These are phyloP conservation scores for Euproctis similis DNA, from an alignment of 2,888 invertebrate species.

Conservation along the genomic window DNA sequence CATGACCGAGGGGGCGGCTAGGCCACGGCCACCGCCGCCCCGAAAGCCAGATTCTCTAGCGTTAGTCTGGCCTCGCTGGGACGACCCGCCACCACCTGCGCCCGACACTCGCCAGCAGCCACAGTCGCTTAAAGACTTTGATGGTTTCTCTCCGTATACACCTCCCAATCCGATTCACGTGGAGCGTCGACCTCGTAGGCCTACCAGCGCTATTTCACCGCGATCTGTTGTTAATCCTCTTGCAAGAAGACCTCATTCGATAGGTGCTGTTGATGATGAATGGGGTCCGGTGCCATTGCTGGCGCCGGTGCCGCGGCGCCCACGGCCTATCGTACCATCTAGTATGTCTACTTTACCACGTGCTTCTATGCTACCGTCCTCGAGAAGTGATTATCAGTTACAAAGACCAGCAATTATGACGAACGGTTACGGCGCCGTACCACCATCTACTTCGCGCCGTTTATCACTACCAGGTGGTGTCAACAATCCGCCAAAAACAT, in stretches of 20 bases:
- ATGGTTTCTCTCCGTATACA: conserved; percentile 73
- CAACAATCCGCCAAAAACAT: conserved; percentile 72
- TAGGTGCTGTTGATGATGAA: conserved; percentile 69
- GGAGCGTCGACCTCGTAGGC: conserved; percentile 55
- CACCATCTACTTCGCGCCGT: conserved; percentile 67
- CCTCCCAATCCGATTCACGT: conserved; percentile 62
- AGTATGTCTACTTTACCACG: conserved; percentile 57
- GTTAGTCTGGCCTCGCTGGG: conserved; percentile 59
- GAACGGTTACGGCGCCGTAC: conserved; percentile 67
- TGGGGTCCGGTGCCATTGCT: conserved; percentile 67
- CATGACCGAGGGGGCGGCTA: conserved; percentile 68
- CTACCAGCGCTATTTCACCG: conserved; percentile 72
- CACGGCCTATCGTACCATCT: conserved; percentile 66
- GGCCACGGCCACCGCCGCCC: conserved; percentile 71
- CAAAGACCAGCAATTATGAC: conserved; percentile 72
- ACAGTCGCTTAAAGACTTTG: conserved; percentile 46
- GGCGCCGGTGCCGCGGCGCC: conserved; percentile 73
- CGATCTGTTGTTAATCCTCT: conserved; percentile 44
- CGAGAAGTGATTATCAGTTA: conserved; percentile 78
- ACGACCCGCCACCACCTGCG: conserved; percentile 70
- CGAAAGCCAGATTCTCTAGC: conserved; percentile 64
- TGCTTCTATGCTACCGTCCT: conserved; percentile 74
- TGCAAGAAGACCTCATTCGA: conserved; percentile 77
- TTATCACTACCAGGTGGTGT: conserved; percentile 74
- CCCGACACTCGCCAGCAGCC: conserved; percentile 39